Evolutionary conservation across 2,113 vertebrate species (phyloP).

Genomic region (Eira barbara): DNA sequence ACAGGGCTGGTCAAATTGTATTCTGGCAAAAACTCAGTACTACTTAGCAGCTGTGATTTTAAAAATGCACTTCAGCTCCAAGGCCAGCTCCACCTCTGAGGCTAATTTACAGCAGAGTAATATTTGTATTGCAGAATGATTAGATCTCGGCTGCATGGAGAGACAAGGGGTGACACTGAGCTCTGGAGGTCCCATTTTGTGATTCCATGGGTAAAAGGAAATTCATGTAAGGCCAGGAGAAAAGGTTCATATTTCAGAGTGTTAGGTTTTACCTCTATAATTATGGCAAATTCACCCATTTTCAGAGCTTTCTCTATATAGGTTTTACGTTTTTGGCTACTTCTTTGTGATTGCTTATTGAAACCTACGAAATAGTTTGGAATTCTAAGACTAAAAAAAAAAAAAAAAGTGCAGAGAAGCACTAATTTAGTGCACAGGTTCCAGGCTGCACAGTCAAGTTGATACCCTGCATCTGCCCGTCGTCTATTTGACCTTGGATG

Average conservation of each 20-base stretch:
- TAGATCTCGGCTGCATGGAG: neutral
- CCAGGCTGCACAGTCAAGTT: neutral
- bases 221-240: neutral
- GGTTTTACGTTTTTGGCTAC: neutral
- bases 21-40: neutral
- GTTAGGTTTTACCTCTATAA: neutral
- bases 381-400: conserved; percentile 21
- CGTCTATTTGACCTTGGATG: neutral
- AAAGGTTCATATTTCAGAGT: neutral
- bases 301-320: conserved; percentile 2
- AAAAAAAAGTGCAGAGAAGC: neutral
- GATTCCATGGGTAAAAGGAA: neutral
- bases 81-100: neutral
- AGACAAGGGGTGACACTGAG: neutral
- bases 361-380: neutral
- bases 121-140: neutral
- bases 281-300: neutral
- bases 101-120: neutral
- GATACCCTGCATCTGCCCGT: neutral
- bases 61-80: neutral
- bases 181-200: neutral
- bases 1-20: neutral
- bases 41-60: neutral
- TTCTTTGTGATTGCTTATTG: neutral
- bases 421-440: neutral